Conservation (phyloP, 2,113 vertebrate species). For the Leptobrachium ailaonicum region DNA sequence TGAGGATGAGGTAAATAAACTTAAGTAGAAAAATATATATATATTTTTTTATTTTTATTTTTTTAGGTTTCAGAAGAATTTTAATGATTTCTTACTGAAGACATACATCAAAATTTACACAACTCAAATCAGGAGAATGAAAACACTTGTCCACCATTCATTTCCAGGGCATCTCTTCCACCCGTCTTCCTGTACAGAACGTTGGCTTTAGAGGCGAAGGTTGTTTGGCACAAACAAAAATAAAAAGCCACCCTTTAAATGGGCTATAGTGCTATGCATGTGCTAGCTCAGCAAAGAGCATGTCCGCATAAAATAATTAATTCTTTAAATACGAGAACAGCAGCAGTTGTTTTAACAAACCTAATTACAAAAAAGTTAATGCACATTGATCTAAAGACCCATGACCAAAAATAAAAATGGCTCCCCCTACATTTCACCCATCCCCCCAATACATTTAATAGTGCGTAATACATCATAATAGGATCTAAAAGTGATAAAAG, state of each 20-base stretch:
- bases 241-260: not conserved
- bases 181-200: not conserved
- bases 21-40: too few species aligned
- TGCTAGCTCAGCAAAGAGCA: not conserved
- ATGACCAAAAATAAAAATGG: too few species aligned
- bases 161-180: not conserved
- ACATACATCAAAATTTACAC: slow-evolving; percentile 15
- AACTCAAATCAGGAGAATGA: slow-evolving; percentile 5
- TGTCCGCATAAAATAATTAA: not conserved
- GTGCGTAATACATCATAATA: not conserved
- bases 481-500: not conserved
- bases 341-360: slow-evolving; percentile 9
- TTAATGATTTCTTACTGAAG: slow-evolving; percentile 1
- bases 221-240: not conserved
- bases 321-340: not conserved
- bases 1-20: too few species aligned
- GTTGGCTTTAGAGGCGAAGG: not conserved
- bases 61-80: not conserved
- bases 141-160: not conserved
- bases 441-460: not conserved
- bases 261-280: not conserved
- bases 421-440: not conserved
- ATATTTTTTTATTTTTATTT: too few species aligned
- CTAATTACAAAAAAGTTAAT: too few species aligned
- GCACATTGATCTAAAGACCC: too few species aligned